Evolutionary conservation across 2,113 vertebrate species (phyloP).

Genomic region (Corythaeola cristata): DNA sequence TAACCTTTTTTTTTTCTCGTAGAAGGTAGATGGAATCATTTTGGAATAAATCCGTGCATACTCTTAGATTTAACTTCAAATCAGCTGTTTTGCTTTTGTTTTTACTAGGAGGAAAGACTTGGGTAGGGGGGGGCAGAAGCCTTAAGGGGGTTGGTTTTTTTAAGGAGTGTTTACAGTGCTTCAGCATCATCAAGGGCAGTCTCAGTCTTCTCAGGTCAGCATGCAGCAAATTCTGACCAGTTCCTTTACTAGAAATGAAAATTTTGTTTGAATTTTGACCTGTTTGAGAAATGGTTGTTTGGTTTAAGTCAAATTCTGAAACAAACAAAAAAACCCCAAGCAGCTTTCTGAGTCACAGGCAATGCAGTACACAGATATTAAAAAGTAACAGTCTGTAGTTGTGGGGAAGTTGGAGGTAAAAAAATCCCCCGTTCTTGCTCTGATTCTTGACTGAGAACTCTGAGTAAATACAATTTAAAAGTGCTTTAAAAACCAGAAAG

Average conservation of each 20-base stretch:
- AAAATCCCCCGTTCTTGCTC: slow-evolving; percentile 20
- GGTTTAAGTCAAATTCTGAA: background rate
- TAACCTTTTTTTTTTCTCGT: background rate
- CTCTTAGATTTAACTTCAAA: background rate
- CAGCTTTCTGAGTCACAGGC: slow-evolving; percentile 12
- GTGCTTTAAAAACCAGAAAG: background rate
- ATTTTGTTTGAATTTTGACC: background rate
- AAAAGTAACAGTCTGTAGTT: background rate
- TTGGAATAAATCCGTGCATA: background rate
- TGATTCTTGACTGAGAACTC: background rate
- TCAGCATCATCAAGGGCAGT: background rate
- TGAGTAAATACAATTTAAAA: background rate
- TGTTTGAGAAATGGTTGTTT: background rate
- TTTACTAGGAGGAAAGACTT: background rate
- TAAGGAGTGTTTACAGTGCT: background rate
- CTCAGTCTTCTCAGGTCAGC: background rate
- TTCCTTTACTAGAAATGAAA: slow-evolving; percentile 1
- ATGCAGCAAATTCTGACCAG: background rate
- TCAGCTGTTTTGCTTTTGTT: background rate
- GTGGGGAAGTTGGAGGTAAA: slow-evolving; percentile 31
- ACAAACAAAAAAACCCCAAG: background rate
- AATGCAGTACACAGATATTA: background rate
- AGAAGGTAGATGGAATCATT: background rate
- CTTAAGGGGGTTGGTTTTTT: background rate
- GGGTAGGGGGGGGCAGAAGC: background rate